phyloP scores from a whole-genome alignment of 2,888 invertebrate genomes.

The Tachina grossa region DNA sequence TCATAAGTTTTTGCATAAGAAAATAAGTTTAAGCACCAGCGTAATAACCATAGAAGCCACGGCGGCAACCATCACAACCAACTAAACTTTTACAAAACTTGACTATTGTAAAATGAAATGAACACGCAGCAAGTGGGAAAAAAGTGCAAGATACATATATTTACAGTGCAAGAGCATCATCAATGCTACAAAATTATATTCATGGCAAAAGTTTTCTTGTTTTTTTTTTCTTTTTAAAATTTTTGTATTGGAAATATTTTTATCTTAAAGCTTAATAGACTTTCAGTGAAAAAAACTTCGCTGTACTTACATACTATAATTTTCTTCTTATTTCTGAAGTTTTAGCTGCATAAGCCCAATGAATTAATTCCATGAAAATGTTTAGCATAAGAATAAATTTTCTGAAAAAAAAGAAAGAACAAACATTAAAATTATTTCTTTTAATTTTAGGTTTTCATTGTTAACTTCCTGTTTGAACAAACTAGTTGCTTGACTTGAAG shows the following conservation, averaged over 20 bases:
- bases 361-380: too few species aligned
- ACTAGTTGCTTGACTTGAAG: too few species aligned
- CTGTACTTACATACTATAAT: neutral
- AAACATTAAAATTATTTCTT: too few species aligned
- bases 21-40: constrained; percentile 59
- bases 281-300: neutral
- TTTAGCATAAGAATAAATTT: too few species aligned
- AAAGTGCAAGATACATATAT: neutral
- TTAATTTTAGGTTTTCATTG: too few species aligned
- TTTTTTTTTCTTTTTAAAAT: neutral
- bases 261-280: constrained; percentile 10
- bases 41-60: constrained; percentile 45
- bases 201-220: constrained; percentile 23
- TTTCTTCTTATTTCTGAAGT: neutral
- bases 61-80: constrained; percentile 34
- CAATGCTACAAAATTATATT: constrained; percentile 7
- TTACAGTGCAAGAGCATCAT: neutral
- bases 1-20: constrained; percentile 65
- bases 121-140: neutral
- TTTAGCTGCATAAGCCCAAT: too few species aligned
- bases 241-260: constrained; percentile 22
- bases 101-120: constrained; percentile 44
- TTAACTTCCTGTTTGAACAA: too few species aligned
- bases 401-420: too few species aligned
- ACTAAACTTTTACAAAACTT: constrained; percentile 50